Percentiles rank a stretch among this genome's conserved stretches.
Evolutionary conservation across 2,113 vertebrate genomes (phyloP).

Genomic region (Uropsilus gracilis): DNA sequence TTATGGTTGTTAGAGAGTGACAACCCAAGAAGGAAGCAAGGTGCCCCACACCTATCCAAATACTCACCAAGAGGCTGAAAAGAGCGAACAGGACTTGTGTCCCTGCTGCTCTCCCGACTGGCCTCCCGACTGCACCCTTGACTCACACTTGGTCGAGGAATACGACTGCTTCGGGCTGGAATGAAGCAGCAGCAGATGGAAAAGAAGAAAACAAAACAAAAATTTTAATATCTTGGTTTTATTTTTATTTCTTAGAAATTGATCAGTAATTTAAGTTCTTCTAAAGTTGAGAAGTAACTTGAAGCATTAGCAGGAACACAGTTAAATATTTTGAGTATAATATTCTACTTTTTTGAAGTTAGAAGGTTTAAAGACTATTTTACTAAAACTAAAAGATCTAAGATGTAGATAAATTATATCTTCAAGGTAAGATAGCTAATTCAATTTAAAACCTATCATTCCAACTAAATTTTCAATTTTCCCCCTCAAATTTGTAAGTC

Average conservation of each 20-base stretch:
- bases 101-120: slow-evolving; percentile 98
- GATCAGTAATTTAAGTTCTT: background rate
- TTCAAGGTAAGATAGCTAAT: slow-evolving; percentile 5
- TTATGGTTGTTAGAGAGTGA: background rate
- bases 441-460: background rate
- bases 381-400: background rate
- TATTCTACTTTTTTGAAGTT: background rate
- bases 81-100: slow-evolving; percentile 97
- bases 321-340: slow-evolving; percentile 6
- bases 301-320: background rate
- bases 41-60: slow-evolving; percentile 69
- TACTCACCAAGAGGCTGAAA: slow-evolving; percentile 97
- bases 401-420: slow-evolving; percentile 10
- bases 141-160: slow-evolving; percentile 99
- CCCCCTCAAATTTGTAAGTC: background rate
- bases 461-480: background rate
- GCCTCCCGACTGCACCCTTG: slow-evolving; percentile 99
- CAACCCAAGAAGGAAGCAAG: slow-evolving; percentile 37
- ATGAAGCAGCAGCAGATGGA: slow-evolving; percentile 76
- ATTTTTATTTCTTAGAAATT: background rate
- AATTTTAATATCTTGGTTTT: background rate
- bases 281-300: background rate
- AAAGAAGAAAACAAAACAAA: slow-evolving; percentile 83
- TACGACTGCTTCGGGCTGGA: slow-evolving; percentile 96
- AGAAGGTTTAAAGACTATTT: background rate